Evolutionary conservation across 2,797 vertebrate species (phyloP), one percentile per base, ranked within the genome.

Genomic region (Falco concolor): DNA sequence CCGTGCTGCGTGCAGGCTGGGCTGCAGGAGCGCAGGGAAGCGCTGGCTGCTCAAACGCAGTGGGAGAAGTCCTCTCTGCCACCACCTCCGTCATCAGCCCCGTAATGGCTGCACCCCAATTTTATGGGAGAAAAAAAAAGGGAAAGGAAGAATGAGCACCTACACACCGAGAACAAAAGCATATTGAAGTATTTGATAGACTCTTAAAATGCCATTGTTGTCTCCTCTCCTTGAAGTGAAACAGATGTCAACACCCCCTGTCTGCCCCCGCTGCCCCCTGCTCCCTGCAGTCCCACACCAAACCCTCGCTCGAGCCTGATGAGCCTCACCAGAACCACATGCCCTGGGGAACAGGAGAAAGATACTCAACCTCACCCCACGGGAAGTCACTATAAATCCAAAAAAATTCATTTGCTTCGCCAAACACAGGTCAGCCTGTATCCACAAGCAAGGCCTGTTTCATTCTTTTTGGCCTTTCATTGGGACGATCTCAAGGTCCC

Each of bases 251-350:
- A 1, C 67, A 32, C 12, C 22, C 44, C 32, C 65, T 12, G 0
- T 4, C 4, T 12, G 45, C 38, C 45, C 56, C 49, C 27, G 6
- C 28, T 4, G 4, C 23, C 60, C 34, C 52, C 30, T 7, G 3
- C 23, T 6, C 25, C 6, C 40, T 13, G 24, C 53, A 57, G 72
- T 18, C 25, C 49, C 5, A 17, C 30, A 8, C 32, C 36, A 7
- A 61, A 15, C 7, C 44, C 76, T 14, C 1, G 15, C 32, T 2
- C 2, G 4, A 5, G 38, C 13, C 59, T 6, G 7, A 15, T 1
- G 5, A 5, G 34, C 8, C 52, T 13, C 42, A 4, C 42, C 57
- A 6, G 30, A 32, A 30, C 75, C 74, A 24, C 22, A 2, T 1
- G 7, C 20, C 14, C 36, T 7, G 8, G 45, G 52, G 27, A 42